Base-by-base conservation (phyloP, 2,888 invertebrate genomes). In the Tiliacea citrago region DNA sequence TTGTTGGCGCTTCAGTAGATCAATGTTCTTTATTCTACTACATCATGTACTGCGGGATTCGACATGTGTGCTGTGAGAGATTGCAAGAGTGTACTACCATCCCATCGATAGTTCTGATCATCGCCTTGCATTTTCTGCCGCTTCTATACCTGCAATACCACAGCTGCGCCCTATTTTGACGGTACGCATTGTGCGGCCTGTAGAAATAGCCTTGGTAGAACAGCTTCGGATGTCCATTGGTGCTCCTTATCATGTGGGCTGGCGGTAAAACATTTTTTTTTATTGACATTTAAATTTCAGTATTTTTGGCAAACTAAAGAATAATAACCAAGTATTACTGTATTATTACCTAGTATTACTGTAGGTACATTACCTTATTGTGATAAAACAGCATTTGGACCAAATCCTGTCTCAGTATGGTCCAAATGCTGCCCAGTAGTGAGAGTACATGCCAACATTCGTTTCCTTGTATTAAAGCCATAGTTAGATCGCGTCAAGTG, bases 101-200 rank as follows among this genome's bases (percentile, higher is more conserved):
- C 0, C 85, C 87, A 0, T 85, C 86, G n/a, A 86, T 10, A 8
- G 87, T 87, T 60, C 80, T 77, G n/a, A 83, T 81, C 86, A 82
- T 78, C 8, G 72, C 79, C 18, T 45, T 83, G 75, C 87, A 87
- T 12, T 85, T 85, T 0, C 77, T 81, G 18, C 85, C 77, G 35
- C 75, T 87, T 67, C 92, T 85, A 53, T 88, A 87, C 18, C 85
- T 89, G 81, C 93, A 93, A 85, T 93, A 93, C 93, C 93, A 93
- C 0, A 93, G 81, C 75, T 93, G 93, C n/a, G 87, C 55, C 42
- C 79, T 83, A 2, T 83, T 86, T n/a, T 90, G 83, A 0, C 93
- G 85, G 73, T 93, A 91, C 0, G 93, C 93, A 78, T 93, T 93
- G 76, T 93, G 93, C 0, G 92, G 93, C 18, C 91, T 84, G 81